Percentiles rank a stretch among this genome's conserved stretches.
These are phyloP conservation scores for Murina feae DNA, from an alignment of 2,113 vertebrate species.

Conservation along the genomic window DNA sequence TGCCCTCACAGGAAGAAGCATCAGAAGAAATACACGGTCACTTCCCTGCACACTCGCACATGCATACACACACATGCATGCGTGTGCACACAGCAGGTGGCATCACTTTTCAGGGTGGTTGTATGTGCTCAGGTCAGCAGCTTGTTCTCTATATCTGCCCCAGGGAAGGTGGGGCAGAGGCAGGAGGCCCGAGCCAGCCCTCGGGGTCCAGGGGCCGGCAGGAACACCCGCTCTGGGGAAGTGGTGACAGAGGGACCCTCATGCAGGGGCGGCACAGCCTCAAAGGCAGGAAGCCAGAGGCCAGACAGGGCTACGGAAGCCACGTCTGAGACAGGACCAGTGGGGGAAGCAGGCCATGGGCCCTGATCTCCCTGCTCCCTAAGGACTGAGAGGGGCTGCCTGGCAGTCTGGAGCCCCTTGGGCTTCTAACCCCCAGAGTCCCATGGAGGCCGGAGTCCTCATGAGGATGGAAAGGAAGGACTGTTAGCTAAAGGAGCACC, in stretches of 20 bases:
- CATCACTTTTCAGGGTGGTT: neutral
- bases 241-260: neutral
- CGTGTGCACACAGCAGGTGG: neutral
- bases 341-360: no score
- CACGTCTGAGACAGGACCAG: neutral
- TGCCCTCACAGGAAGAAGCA: neutral
- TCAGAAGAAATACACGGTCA: neutral
- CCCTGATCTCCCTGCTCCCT: neutral
- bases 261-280: neutral
- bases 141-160: neutral
- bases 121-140: neutral
- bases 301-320: neutral
- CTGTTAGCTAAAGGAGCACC: neutral
- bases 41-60: rapidly evolving
- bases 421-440: neutral
- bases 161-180: neutral
- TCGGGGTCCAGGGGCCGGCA: neutral
- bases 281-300: neutral
- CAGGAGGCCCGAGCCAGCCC: neutral
- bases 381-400: neutral
- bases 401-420: neutral
- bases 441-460: neutral
- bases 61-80: rapidly evolving
- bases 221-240: neutral
- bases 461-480: neutral